Base-by-base conservation (phyloP, 2,888 invertebrate genomes). In the Octonoba sinensis region DNA sequence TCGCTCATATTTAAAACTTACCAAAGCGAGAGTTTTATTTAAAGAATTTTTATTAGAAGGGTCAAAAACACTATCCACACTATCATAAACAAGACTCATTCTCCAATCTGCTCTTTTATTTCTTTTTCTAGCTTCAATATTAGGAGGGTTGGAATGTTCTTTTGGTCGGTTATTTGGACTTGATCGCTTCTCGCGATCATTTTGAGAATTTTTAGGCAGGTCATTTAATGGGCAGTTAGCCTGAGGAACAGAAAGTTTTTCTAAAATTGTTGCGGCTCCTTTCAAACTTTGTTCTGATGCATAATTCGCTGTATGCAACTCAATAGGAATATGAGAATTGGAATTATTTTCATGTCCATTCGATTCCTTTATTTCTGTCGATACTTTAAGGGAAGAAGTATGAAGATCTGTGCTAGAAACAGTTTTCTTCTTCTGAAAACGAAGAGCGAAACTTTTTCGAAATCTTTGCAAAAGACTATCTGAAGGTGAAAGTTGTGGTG, bases 391-490 rank as follows among this genome's bases (percentile, higher is more conserved):
- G 6, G 36, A 36, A 36, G 36, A 36, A 36, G 36, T 36, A 36
- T 36, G 36, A 36, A 36, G 36, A 36, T 36, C 67, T n/a, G 72
- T 27, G 16, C 18, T 11, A 15, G 54, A 24, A 13, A 78, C 83
- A 1, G 65, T 62, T 54, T 83, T 83, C 86, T 90, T 91, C 86
- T 91, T 91, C 86, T 91, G 90, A 87, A 92, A 91, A 85, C 91
- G 90, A 79, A 91, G 87, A 44, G 92, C 92, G 87, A 93, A 92
- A 83, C 92, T 93, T 87, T 93, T 93, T 82, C 92, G 90, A 88
- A 93, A 93, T 88, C 93, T 93, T 86, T 93, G 92, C 84, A 93
- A 88, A 54, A 93, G 92, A 87, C 92, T 91, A 86, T 91, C 91
- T 84, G 73, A 47, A 3, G 78, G 65, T 12, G 79, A 64, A 20